Evolutionary conservation across 2,797 vertebrate genomes (phyloP).

Genomic region (Centroberyx gerrardi): DNA sequence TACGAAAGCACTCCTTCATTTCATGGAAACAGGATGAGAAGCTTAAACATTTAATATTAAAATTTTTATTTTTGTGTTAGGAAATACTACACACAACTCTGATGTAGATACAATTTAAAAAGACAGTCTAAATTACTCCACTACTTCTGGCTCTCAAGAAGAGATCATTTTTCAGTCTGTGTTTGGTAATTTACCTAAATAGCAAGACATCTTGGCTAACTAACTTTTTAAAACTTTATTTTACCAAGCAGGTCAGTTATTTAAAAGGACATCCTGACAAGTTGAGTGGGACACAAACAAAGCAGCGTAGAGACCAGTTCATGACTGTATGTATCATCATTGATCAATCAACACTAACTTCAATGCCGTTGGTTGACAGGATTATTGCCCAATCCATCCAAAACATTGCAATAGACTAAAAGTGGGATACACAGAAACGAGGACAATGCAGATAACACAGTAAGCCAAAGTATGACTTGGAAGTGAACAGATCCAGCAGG

Average conservation of each 20-base stretch:
- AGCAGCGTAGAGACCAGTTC: background rate
- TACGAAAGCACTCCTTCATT: background rate
- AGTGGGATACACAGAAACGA: constrained; percentile 2
- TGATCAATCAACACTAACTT: background rate
- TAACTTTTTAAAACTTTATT: too few relatives aligned
- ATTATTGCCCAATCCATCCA: background rate
- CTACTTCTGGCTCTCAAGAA: too few relatives aligned
- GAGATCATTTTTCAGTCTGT: too few relatives aligned
- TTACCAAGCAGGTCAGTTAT: too few relatives aligned
- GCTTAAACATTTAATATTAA: too few relatives aligned
- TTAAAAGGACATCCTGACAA: too few relatives aligned
- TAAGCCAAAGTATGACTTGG: constrained; percentile 20
- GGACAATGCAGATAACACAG: constrained; percentile 16
- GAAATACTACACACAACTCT: background rate
- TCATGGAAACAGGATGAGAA: background rate
- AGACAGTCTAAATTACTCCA: too few relatives aligned
- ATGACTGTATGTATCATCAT: background rate
- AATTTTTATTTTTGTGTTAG: background rate
- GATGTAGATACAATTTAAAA: too few relatives aligned
- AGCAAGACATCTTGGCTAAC: too few relatives aligned
- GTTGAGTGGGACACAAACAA: too few relatives aligned
- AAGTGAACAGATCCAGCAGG: constrained; percentile 47
- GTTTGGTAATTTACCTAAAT: too few relatives aligned
- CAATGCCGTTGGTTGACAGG: background rate
- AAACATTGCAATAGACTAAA: constrained; percentile 4